A percentile compares a stretch with the other conserved stretches of the same genome.
phyloP scores from a whole-genome alignment of 1,140 invertebrate species.

The Penaeus chinensis region DNA sequence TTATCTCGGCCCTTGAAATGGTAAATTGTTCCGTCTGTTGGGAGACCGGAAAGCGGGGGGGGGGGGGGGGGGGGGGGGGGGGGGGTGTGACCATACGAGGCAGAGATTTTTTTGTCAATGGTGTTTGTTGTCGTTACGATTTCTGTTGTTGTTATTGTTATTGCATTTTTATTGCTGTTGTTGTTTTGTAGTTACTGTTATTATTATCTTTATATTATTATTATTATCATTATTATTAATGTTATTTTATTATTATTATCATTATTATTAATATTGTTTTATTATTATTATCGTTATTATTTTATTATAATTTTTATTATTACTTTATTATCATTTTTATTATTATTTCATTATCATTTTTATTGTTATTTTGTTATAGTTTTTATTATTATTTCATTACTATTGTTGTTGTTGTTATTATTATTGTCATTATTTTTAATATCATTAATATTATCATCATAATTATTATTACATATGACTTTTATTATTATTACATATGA shows the following conservation, averaged over 20 bases:
- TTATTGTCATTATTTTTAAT: neutral
- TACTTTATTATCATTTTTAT: neutral
- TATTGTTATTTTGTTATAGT: neutral
- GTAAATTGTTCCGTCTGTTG: too few species aligned
- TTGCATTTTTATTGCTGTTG: neutral
- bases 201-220: neutral
- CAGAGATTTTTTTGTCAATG: too few species aligned
- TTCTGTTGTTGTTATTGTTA: too few species aligned
- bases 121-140: too few species aligned
- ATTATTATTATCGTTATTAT: neutral
- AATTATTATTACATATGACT: neutral
- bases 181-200: neutral
- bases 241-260: neutral
- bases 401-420: neutral
- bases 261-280: neutral
- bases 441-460: neutral
- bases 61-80: too few species aligned
- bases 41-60: too few species aligned
- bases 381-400: neutral
- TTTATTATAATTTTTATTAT: neutral
- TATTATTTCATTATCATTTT: neutral
- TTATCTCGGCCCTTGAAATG: too few species aligned
- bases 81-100: too few species aligned
- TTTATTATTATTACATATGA: conserved; percentile 4
- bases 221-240: neutral